A percentile compares a stretch with the other conserved stretches of the same genome.
Conservation (phyloP, 2,888 invertebrate species). For the Eledona agricola region DNA sequence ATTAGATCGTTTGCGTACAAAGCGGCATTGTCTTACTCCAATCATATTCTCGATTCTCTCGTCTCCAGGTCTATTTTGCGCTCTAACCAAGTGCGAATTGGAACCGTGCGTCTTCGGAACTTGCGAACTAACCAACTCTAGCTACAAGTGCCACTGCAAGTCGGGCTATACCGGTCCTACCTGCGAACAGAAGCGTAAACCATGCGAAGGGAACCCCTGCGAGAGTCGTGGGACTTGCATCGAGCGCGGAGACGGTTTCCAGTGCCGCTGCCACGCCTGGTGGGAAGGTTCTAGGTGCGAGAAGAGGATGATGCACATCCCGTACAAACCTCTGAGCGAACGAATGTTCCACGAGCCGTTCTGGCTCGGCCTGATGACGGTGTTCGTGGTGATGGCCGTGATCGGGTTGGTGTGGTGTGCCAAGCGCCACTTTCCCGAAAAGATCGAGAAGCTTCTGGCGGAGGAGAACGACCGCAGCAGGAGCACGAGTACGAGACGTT, state of each 20-base stretch:
- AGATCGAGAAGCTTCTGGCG: constrained; percentile 82
- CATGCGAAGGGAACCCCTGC: constrained; percentile 79
- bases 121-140: constrained; percentile 66
- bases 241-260: constrained; percentile 72
- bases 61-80: constrained; percentile 79
- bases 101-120: constrained; percentile 74
- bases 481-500: constrained; percentile 52
- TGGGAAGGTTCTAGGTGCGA: constrained; percentile 73
- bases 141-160: constrained; percentile 72
- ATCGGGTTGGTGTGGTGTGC: constrained; percentile 86
- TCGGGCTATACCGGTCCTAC: constrained; percentile 73
- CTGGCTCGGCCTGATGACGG: constrained; percentile 88
- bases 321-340: constrained; percentile 77
- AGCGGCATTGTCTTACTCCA: neutral
- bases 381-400: constrained; percentile 79
- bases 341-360: constrained; percentile 88
- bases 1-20: constrained; percentile 3
- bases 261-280: constrained; percentile 79
- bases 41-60: constrained; percentile 1
- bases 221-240: constrained; percentile 78
- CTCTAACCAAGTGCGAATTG: constrained; percentile 77
- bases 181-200: constrained; percentile 74
- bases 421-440: constrained; percentile 85
- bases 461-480: constrained; percentile 81
- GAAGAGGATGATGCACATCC: constrained; percentile 72